These are phyloP conservation scores for Toxotes jaculatrix DNA, from an alignment of 2,113 vertebrate species.

Conservation along the genomic window DNA sequence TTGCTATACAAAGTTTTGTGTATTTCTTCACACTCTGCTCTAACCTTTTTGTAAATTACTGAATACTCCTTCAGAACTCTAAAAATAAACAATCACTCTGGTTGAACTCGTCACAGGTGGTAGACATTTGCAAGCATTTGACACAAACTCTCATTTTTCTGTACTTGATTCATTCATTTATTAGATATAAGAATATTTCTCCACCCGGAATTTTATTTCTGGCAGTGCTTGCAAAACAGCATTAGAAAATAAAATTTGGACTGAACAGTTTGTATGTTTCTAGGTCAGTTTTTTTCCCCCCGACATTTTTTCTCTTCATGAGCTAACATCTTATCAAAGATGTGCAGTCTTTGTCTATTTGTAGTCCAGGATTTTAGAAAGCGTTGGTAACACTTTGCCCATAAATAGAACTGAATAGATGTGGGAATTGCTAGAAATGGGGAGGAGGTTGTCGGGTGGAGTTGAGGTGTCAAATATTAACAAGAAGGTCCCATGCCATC, in stretches of 20 bases:
- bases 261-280: too few relatives aligned
- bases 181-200: not conserved
- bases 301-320: not conserved
- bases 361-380: not conserved
- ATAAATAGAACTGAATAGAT: conserved; percentile 13
- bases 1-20: not conserved
- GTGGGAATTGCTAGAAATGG: not conserved
- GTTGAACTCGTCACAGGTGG: too few relatives aligned
- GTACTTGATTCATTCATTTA: not conserved
- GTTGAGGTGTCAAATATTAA: conserved; percentile 68
- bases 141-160: not conserved
- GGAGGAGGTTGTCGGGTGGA: conserved; percentile 4
- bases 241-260: not conserved
- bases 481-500: conserved; percentile 63
- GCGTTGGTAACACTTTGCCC: conserved; percentile 27
- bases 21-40: not conserved
- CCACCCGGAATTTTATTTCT: not conserved
- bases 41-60: not conserved
- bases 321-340: not conserved
- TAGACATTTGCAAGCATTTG: not conserved
- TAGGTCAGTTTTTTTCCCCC: too few relatives aligned
- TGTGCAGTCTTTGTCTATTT: not conserved
- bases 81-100: not conserved
- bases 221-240: not conserved
- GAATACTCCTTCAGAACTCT: not conserved